A percentile compares a stretch with the other conserved stretches of the same genome.
Conservation (phyloP, 2,797 vertebrate genomes). For the Huso huso region DNA sequence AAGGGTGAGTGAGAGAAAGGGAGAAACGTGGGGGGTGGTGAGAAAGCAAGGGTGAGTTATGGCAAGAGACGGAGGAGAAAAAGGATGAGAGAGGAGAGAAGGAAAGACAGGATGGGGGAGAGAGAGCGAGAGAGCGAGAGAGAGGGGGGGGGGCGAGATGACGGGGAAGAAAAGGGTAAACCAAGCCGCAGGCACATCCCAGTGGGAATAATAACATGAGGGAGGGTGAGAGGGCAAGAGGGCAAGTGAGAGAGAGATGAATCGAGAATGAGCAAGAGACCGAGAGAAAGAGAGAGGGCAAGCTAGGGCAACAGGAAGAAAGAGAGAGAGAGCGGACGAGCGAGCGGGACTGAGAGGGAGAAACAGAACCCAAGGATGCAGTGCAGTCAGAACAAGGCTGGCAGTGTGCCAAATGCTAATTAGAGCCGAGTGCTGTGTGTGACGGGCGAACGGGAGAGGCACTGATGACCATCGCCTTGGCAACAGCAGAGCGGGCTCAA, state of each 20-base stretch:
- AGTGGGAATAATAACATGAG: constrained; percentile 4
- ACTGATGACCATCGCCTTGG: constrained; percentile 62
- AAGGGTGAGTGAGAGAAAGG: too few species aligned
- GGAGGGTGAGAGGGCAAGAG: constrained; percentile 43
- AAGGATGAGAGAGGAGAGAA: constrained; percentile 11
- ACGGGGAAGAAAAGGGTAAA: too few species aligned
- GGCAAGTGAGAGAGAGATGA: constrained; percentile 1
- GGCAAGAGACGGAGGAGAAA: neutral
- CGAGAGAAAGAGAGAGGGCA: too few species aligned
- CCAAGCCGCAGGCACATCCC: too few species aligned
- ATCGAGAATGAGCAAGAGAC: too few species aligned
- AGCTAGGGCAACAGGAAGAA: constrained; percentile 11
- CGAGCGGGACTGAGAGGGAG: constrained; percentile 4
- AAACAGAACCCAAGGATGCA: neutral
- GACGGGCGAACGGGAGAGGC: constrained; percentile 31
- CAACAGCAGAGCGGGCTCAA: constrained; percentile 57
- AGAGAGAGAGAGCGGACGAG: neutral
- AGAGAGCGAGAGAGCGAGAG: constrained; percentile 32
- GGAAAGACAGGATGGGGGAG: constrained; percentile 24
- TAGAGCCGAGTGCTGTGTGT: constrained; percentile 35
- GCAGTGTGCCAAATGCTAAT: constrained; percentile 58
- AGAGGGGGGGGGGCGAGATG: too few species aligned
- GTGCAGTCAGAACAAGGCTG: constrained; percentile 35
- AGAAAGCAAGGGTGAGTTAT: neutral
- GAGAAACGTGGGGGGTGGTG: neutral